These are phyloP conservation scores for Fulica atra DNA, from an alignment of 2,113 vertebrate species.

Conservation along the genomic window DNA sequence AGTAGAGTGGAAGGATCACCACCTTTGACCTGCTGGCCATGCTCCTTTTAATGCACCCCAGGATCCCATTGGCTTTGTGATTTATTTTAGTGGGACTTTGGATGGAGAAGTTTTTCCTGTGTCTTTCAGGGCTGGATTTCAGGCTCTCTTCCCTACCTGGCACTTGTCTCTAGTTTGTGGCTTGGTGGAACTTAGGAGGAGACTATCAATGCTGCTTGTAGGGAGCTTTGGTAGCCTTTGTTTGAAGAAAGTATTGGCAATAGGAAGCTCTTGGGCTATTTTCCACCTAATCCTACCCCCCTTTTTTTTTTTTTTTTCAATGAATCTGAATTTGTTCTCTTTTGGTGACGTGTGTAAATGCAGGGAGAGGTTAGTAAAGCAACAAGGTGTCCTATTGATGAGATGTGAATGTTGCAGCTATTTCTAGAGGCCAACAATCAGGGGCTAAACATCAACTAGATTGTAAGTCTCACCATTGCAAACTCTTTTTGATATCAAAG, in stretches of 20 bases:
- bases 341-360: background rate
- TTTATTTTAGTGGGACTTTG: background rate
- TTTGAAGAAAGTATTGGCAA: background rate
- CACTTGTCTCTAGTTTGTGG: background rate
- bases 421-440: background rate
- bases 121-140: background rate
- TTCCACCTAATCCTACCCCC: background rate
- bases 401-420: background rate
- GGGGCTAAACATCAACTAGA: background rate
- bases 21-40: too few species aligned
- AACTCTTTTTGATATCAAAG: background rate
- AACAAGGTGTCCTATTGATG: background rate
- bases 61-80: too few species aligned
- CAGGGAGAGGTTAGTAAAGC: background rate
- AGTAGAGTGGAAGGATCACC: too few species aligned
- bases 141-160: background rate
- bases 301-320: background rate
- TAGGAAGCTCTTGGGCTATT: background rate
- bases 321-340: background rate
- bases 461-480: background rate
- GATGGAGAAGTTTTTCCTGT: background rate
- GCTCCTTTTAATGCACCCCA: too few species aligned
- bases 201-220: background rate
- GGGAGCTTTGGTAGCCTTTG: background rate
- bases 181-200: background rate